Base-by-base conservation (phyloP, 1,140 invertebrate species). In the Halyomorpha halys region DNA sequence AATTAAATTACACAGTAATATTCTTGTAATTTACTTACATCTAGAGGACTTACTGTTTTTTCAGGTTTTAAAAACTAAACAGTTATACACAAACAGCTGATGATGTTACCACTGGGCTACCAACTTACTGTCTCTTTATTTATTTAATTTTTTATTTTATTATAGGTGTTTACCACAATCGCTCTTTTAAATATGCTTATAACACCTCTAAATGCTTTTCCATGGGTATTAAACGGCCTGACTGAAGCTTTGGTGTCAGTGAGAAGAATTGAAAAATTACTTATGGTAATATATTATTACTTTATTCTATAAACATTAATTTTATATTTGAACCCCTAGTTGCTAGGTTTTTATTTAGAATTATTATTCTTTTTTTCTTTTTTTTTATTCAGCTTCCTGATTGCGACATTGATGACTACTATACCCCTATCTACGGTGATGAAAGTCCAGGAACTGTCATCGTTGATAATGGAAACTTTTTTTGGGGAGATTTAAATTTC, bases 161-260 rank as follows among this genome's bases (percentile, higher is more conserved):
- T 73, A 54, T 66, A 85, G 80, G 83, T 93, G 0, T 99, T 98
- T 72, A 98, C 96, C 3, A 90, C 86, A 69, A 84, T 99, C 65
- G 92, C 97, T 0, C 75, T 99, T 56, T 85, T 99, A 44, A 93
- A 96, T 72, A 97, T 99, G 89, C 77, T 99, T 25, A 97, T 98
- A 67, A 83, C 83, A 47, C 97, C 97, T 2, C 76, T 99, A 49
- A 99, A 99, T 79, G 89, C 93, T 0, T 96, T 98, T 76, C 97
- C 97, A 2, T 99, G 96, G 96, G 95, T 98, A 4, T 75, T 99
- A 1, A 98, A 97, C 78, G 96, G 95, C 0, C 76, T 98, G 1
- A 88, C 95, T 18, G 94, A 98, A 77, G 90, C 94, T 0, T 94
- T 86, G 86, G 87, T 94, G 0, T 94, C 91, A 0, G 72, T 94